Conservation (phyloP, 2,797 vertebrate species). For the Macropus fuliginosus region DNA sequence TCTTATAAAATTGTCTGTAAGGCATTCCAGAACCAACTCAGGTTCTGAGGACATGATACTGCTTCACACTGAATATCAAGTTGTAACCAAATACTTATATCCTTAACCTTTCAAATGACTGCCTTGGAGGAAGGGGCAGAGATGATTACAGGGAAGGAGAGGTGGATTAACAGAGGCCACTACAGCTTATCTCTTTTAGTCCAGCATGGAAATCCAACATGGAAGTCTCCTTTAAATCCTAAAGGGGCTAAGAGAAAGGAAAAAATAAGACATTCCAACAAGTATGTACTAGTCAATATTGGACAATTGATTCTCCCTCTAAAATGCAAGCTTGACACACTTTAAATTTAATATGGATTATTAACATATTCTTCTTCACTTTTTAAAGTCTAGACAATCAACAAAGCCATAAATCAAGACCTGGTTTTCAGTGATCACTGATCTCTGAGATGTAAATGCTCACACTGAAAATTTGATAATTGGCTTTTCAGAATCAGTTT, state of each 20-base stretch:
- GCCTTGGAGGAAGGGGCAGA: neutral
- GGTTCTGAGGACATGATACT: neutral
- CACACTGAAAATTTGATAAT: neutral
- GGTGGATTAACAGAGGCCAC: neutral
- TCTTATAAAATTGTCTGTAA: neutral
- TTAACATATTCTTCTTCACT: neutral
- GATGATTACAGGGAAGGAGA: neutral
- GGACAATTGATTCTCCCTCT: neutral
- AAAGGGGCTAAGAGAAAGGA: neutral
- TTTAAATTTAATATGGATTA: neutral
- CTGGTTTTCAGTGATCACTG: neutral
- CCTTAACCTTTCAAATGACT: neutral
- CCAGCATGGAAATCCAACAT: neutral
- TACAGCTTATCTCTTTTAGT: neutral
- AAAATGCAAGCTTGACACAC: neutral
- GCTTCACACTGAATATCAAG: neutral
- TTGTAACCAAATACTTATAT: neutral
- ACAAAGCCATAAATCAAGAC: neutral
- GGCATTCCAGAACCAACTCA: neutral
- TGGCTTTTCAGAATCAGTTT: neutral
- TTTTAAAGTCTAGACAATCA: neutral
- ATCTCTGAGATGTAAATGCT: neutral
- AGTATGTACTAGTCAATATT: neutral
- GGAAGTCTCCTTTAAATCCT: neutral
- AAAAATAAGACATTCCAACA: neutral